Evolutionary conservation across 92 coral and sea anemone species (phyloP), one percentile per base, ranked within the genome.

Genomic region (Zoanthus sansibaricus): DNA sequence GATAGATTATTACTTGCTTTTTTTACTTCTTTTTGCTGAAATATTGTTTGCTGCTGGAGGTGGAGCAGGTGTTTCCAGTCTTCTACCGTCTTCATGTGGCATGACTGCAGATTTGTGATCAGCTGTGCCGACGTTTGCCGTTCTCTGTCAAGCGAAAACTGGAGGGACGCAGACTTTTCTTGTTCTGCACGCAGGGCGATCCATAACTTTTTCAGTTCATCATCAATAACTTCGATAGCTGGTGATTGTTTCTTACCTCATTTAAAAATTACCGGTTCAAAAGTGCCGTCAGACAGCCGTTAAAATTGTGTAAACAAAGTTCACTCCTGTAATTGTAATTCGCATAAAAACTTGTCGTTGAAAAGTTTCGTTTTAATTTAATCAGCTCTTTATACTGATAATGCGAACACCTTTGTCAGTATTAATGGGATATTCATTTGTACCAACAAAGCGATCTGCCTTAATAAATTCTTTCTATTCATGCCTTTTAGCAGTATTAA

Each of bases 121-220:
- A 72, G 77, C 7, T 72, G 49, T 72, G 77, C 55, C 55, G 77
- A 72, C 3, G 7, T 72, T 72, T 72, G 77, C 52, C n/a, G 77
- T 45, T 72, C 77, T 14, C 55, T 72, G 17, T 72, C 52, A 5
- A 72, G 77, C 18, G 25, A 72, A 13, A 44, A 72, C 77, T 33
- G 55, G 25, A 72, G 55, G 55, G 77, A 13, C n/a, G 55, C 77
- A 69, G 77, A 72, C 77, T 42, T 72, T 42, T 72, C 55, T 72
- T 72, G 49, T 9, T 33, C 77, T 42, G 54, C 54, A 13, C 11
- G 30, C 17, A 33, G 55, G 6, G 77, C 51, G 10, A 42, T 42
- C 2, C 77, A 31, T 6, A 42, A 42, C 52, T 72, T 72, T 72
- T 72, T 72, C 55, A 72, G 20, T 72, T 42, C 77, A 42, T 72